Evolutionary conservation across 2,888 invertebrate genomes (phyloP), one percentile per base, ranked within the genome.

Genomic region (Halictus quadricinctus): DNA sequence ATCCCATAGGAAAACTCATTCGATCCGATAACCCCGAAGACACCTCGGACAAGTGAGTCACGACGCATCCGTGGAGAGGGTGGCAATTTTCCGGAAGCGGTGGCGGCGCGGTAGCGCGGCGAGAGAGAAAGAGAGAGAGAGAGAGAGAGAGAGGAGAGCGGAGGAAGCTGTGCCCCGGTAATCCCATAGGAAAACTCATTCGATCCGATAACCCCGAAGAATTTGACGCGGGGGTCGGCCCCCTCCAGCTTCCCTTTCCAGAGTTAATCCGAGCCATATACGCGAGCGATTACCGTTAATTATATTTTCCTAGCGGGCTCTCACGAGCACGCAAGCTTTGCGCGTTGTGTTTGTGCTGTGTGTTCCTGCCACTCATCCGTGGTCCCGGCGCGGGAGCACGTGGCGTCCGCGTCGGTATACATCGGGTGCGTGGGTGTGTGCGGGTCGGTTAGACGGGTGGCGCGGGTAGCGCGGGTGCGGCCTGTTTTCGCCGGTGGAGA

Each of bases 241-340:
- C 79, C 79, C 86, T 86, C 21, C 50, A n/a, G n/a, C 70, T 60
- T 73, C 21, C 83, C 82, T 85, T 84, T 83, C 79, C 88, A 80
- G 79, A 93, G 92, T 93, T 93, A 93, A 94, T 94, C 94, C 94
- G 91, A 91, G 92, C 93, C 93, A 93, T 94, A 94, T 94, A 94
- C 93, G 93, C 93, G 92, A 92, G 92, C 93, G 94, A 94, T 94
- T 94, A 94, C 93, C 93, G 94, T 94, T 94, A 94, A 94, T 94
- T 94, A 94, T 94, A 94, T 94, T 94, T 94, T 94, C 93, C 87
- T 91, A 88, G 87, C 87, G 82, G 85, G 85, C 77, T 88, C 77
- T 85, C 84, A 81, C 83, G 77, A 82, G 69, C 85, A 72, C 81
- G 78, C 84, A 87, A 80, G 66, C 88, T 85, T 83, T 86, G 18